Evolutionary conservation across 2,113 vertebrate genomes (phyloP), one percentile per base, ranked within the genome.

Genomic region (Falco punctatus): DNA sequence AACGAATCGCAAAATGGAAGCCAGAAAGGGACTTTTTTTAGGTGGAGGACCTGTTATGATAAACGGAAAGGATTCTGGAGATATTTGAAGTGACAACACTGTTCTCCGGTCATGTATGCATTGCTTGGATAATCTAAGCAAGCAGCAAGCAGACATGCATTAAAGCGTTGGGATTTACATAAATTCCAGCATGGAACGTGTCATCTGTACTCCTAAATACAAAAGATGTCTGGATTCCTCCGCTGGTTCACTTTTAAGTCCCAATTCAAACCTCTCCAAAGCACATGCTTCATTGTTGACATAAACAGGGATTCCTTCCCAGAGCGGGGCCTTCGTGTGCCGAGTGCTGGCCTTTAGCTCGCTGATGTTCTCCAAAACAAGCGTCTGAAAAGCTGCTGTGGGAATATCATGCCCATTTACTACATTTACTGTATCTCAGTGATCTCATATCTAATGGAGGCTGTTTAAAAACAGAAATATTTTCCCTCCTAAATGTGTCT

Each of bases 231-330:
- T 90, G 82, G 64, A 95, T 95, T 92, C 59, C 72, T 96, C 65
- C 9, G 20, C 86, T 86, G 72, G 55, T 81, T 96, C 89, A 71
- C 70, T 85, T 94, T 82, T 87, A 89, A 80, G 65, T 57, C 89
- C 86, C 80, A 94, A 64, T 89, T 95, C 93, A 96, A 92, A 95
- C 71, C 79, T 70, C 75, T 93, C 82, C 88, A 94, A 94, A 88
- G 92, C 82, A 92, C 93, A 93, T 83, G 95, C 88, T 87, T 92
- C 70, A 79, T 4, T 87, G 83, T 92, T 94, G 91, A 96, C 90
- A 92, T 52, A 85, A 94, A 94, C 44, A 94, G 83, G 62, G 81
- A 92, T n/a, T 91, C 86, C 70, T 94, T 93, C 94, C 91, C 92
- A 78, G 96, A 94, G 69, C 13, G 4, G 57, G 61, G 81, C 88